Evolutionary conservation across 2,113 vertebrate species (phyloP), one percentile per base, ranked within the genome.

Genomic region (Pipra filicauda): DNA sequence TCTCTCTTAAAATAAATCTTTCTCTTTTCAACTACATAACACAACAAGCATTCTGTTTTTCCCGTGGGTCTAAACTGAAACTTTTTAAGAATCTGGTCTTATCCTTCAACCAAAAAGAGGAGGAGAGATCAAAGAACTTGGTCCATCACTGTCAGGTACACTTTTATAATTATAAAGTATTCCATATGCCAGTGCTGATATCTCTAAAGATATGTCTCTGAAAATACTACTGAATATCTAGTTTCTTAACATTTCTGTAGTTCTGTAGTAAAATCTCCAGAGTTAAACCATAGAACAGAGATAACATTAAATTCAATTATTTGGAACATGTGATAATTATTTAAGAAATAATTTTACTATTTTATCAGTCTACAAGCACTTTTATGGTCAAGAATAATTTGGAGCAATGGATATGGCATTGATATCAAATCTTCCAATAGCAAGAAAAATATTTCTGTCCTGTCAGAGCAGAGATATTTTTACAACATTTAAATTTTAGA

Each of bases 1-100:
- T 37, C 35, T 93, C 39, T 72, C 59, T 74, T 92, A 85, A 92
- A 92, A 91, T 85, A 79, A 75, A 82, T 91, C 58, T 85, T 95
- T 54, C 52, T 79, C 21, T 83, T 91, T 89, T 83, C 22, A 85
- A 21, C 46, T 77, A 30, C 14, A 31, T 66, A 93, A 79, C 13
- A 76, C 58, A 91, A 85, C 39, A 73, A 44, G 6, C 37, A 69
- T 92, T 87, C 44, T 49, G 22, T 71, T 84, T 86, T 41, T 3
- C 73, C 49, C 19, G 8, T 49, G 37, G 27, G 66, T 95, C 33
- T 78, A 65, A 87, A 85, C 33, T 41, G 49, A 44, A 82, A 69
- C 44, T 89, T 92, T 89, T 72, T 70, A 96, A 89, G 61, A n/a
- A 8, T 82, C 44, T 89, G 57, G 82, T 84, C 37, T 78, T 84